Conservation (phyloP, 2,888 invertebrate genomes). For the Branchipolynoe longqiensis region DNA sequence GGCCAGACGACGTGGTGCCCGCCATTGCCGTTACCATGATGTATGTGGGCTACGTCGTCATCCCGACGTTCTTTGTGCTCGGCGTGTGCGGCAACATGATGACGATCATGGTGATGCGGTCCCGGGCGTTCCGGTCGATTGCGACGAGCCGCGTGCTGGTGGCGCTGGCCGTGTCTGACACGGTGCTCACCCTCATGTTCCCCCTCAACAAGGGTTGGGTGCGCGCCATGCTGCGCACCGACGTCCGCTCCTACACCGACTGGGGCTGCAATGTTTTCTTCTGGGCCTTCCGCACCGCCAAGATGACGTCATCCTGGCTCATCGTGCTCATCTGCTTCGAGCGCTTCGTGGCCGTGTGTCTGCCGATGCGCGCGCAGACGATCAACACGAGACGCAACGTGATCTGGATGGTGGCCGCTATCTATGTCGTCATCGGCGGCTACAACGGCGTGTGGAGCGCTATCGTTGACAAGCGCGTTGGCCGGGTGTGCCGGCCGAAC, state of each 20-base stretch:
- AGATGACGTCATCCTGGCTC: constrained; percentile 73
- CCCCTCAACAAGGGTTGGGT: constrained; percentile 71
- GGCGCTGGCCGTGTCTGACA: constrained; percentile 69
- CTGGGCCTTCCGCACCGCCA: constrained; percentile 68
- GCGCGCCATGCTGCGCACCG: constrained; percentile 66
- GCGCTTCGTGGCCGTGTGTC: constrained; percentile 71
- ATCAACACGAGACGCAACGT: constrained; percentile 68
- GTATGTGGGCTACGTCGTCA: constrained; percentile 64
- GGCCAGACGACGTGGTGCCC: too few species aligned
- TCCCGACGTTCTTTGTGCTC: constrained; percentile 66
- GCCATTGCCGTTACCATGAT: too few species aligned
- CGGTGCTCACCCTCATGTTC: constrained; percentile 67
- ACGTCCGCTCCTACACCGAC: constrained; percentile 67
- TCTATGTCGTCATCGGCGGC: constrained; percentile 59
- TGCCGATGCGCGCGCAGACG: constrained; percentile 68
- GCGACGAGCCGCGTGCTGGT: constrained; percentile 69
- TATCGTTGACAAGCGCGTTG: constrained; percentile 67
- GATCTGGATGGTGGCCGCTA: constrained; percentile 61
- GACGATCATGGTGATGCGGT: constrained; percentile 69
- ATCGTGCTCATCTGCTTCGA: constrained; percentile 71
- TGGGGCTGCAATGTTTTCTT: constrained; percentile 70
- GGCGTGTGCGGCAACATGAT: constrained; percentile 70
- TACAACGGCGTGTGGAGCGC: constrained; percentile 69
- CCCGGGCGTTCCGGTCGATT: constrained; percentile 64
- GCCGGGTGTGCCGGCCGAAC: constrained; percentile 66